A percentile compares a stretch with the other conserved stretches of the same genome.
These are phyloP conservation scores for Tychaedon coryphoeus DNA, from an alignment of 2,113 vertebrate genomes.

Conservation along the genomic window DNA sequence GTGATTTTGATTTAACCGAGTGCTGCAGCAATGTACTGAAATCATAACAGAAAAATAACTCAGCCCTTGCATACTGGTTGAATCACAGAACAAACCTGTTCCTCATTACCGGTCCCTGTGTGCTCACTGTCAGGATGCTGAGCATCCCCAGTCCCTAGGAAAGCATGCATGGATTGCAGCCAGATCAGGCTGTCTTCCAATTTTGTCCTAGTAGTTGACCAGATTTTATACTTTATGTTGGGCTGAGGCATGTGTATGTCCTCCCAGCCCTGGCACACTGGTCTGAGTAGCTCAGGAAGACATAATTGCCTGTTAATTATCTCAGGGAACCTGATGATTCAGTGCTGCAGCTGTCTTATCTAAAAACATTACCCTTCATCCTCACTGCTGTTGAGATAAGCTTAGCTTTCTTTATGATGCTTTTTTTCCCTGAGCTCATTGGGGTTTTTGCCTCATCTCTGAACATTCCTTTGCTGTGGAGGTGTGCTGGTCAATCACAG, in stretches of 20 bases:
- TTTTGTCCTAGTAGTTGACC: background rate
- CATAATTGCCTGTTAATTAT: background rate
- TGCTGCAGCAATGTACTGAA: background rate
- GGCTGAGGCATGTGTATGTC: background rate
- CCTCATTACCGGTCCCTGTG: rapidly evolving
- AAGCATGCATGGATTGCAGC: background rate
- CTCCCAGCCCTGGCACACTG: background rate
- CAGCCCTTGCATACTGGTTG: background rate
- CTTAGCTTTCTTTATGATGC: background rate
- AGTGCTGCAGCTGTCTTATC: background rate
- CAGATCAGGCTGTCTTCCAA: background rate
- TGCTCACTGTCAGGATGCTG: background rate
- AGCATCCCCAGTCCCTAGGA: background rate
- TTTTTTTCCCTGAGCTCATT: background rate
- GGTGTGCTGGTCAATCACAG: background rate
- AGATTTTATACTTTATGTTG: background rate
- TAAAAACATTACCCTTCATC: background rate
- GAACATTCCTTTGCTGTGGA: background rate
- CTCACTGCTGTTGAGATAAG: background rate
- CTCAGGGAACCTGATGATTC: background rate
- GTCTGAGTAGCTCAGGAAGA: background rate
- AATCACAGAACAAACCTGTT: background rate
- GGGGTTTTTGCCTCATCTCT: background rate
- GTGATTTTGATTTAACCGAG: background rate
- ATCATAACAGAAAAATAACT: background rate